Conservation (phyloP, 2,797 vertebrate genomes). For the Trematocara caparti region DNA sequence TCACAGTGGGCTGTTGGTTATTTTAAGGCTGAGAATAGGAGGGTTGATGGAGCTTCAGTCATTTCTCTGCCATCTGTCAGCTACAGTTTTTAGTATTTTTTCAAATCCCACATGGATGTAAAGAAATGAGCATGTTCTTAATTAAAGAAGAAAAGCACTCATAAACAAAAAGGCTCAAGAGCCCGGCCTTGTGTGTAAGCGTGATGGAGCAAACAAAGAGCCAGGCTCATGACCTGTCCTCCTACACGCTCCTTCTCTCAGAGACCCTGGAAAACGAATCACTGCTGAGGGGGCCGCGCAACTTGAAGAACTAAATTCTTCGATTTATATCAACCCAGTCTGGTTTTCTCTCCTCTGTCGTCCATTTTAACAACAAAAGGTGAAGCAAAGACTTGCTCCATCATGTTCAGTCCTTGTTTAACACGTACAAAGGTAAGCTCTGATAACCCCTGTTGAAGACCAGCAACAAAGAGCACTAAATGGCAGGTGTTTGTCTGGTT, state of each 20-base stretch:
- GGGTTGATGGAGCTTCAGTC: not conserved
- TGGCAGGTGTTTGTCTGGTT: not conserved
- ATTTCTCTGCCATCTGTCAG: slow-evolving; percentile 5
- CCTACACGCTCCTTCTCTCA: slow-evolving; percentile 51
- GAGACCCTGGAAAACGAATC: slow-evolving; percentile 35
- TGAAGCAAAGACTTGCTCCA: not conserved
- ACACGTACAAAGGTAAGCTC: not conserved
- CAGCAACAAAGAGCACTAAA: not conserved
- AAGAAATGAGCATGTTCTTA: not conserved
- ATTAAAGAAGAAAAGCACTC: not conserved
- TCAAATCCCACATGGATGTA: not conserved
- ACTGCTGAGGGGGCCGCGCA: not conserved
- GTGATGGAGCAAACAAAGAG: slow-evolving; percentile 52
- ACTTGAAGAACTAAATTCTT: slow-evolving; percentile 28
- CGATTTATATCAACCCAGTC: not conserved
- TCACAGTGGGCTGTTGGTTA: not conserved
- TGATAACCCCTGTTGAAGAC: not conserved
- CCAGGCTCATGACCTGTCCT: slow-evolving; percentile 46
- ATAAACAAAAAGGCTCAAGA: not conserved
- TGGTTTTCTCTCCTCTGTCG: not conserved
- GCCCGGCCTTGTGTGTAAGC: not conserved
- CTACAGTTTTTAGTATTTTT: not conserved
- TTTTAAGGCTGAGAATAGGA: slow-evolving; percentile 2
- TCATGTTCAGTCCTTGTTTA: not conserved
- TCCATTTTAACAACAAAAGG: not conserved